These are phyloP conservation scores for Steatornis caripensis DNA, from an alignment of 2,113 vertebrate genomes.

Conservation along the genomic window DNA sequence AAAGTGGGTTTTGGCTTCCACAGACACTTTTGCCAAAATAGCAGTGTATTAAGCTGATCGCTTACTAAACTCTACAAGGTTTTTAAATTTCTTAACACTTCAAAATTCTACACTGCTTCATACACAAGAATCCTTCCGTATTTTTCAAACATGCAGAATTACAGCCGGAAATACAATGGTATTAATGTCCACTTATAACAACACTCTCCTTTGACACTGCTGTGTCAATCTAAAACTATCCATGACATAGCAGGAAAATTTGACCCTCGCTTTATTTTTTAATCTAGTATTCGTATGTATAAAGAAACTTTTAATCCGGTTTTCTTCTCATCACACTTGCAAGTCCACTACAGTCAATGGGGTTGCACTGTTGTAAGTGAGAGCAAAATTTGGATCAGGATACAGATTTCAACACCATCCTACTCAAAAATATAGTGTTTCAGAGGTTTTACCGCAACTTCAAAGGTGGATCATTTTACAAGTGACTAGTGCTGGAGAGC, in stretches of 20 bases:
- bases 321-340: neutral
- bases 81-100: neutral
- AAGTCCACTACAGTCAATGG: neutral
- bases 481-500: neutral
- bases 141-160: neutral
- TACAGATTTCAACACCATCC: constrained; percentile 46
- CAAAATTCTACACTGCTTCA: neutral
- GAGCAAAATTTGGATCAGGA: constrained; percentile 32
- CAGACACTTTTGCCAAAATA: neutral
- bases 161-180: neutral
- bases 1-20: neutral
- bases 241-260: neutral
- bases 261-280: neutral
- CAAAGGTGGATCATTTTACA: constrained; percentile 47
- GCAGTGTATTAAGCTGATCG: neutral
- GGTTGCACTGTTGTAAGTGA: neutral
- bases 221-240: neutral
- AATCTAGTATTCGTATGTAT: neutral
- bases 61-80: neutral
- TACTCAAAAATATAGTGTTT: constrained; percentile 52
- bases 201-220: neutral
- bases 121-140: neutral
- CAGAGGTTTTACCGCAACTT: neutral
- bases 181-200: neutral
- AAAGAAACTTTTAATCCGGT: neutral